Percentiles rank a stretch among this genome's conserved stretches.
These are phyloP conservation scores for Silurus meridionalis DNA, from an alignment of 2,113 vertebrate genomes.

Conservation along the genomic window DNA sequence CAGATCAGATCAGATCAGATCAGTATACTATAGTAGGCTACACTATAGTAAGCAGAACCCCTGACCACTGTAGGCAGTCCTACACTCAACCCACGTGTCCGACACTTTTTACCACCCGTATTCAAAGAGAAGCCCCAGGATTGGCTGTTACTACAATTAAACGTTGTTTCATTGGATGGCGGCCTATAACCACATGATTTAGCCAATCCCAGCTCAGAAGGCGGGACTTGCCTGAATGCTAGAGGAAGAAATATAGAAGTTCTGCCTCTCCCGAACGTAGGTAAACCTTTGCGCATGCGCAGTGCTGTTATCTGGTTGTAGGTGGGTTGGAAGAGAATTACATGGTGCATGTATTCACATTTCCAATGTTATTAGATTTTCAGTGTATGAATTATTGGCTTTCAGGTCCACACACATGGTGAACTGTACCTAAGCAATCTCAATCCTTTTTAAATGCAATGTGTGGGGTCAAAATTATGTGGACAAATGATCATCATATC, in stretches of 20 bases:
- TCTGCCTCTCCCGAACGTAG: too few relatives aligned
- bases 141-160: background rate
- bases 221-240: background rate
- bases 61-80: background rate
- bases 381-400: background rate
- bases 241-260: background rate
- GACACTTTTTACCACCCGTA: background rate
- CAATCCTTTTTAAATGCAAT: too few relatives aligned
- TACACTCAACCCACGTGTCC: slow-evolving; percentile 5
- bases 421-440: too few relatives aligned
- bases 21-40: background rate
- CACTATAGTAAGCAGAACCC: too few relatives aligned
- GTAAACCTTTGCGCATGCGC: background rate
- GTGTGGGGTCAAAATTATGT: too few relatives aligned
- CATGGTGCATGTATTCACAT: background rate
- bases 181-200: too few relatives aligned
- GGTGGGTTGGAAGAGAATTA: background rate
- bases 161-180: background rate
- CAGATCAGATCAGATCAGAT: background rate
- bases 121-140: background rate
- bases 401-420: background rate
- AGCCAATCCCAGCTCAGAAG: background rate
- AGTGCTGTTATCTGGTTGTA: background rate
- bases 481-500: too few relatives aligned
- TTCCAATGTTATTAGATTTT: background rate